A percentile compares a stretch with the other conserved stretches of the same genome.
Conservation (phyloP, 2,797 vertebrate species). For the Danionella dracula region DNA sequence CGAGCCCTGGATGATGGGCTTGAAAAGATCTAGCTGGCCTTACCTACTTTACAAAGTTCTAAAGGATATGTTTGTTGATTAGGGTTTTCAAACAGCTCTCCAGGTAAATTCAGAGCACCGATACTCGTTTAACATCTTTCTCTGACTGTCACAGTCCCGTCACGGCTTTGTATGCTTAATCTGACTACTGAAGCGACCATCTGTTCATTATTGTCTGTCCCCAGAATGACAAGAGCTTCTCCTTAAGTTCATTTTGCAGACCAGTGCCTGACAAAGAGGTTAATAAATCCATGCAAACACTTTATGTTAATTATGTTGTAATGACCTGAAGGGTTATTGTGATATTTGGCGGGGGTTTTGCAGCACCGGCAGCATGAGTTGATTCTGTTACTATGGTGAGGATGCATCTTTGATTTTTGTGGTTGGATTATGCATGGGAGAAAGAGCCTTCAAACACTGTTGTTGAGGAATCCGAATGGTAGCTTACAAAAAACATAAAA, state of each 20-base stretch:
- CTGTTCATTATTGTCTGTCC: conserved; percentile 47
- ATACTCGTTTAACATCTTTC: conserved; percentile 16
- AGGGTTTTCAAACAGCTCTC: background rate
- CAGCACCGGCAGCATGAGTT: conserved; percentile 23
- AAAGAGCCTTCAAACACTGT: background rate
- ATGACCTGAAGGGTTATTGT: conserved; percentile 7
- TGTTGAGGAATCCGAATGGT: conserved; percentile 6
- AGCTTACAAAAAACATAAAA: background rate
- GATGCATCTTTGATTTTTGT: background rate
- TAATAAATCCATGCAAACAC: background rate
- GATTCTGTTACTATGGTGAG: conserved; percentile 59
- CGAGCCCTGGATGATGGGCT: too few relatives aligned
- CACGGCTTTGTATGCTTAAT: conserved; percentile 69
- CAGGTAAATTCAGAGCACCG: conserved; percentile 2
- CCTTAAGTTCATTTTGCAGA: conserved; percentile 20
- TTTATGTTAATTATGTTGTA: conserved; percentile 4
- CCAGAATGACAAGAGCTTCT: conserved; percentile 9
- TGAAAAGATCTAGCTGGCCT: background rate
- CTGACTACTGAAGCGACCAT: conserved; percentile 61
- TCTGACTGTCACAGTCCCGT: conserved; percentile 46
- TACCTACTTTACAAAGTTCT: conserved; percentile 10
- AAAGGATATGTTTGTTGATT: background rate
- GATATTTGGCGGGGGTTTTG: conserved; percentile 1
- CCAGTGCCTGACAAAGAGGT: conserved; percentile 11
- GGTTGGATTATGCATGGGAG: background rate